phyloP scores from a whole-genome alignment of 1,140 invertebrate species.

The Ridgeia piscesae region DNA sequence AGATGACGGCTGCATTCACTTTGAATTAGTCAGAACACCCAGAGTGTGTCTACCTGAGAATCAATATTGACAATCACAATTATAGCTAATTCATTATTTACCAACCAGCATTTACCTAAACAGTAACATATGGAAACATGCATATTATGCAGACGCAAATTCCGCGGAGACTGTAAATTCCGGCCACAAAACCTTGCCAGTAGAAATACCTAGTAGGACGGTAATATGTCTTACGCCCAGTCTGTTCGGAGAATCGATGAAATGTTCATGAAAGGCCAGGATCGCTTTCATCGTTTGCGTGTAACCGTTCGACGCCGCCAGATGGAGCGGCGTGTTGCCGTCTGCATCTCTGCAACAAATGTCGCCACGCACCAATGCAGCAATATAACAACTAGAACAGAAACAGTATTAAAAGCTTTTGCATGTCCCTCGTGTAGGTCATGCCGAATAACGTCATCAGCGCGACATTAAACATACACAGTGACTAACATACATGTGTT shows the following conservation, averaged over 20 bases:
- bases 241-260: conserved; percentile 80
- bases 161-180: too few relatives aligned
- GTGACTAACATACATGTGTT: background rate
- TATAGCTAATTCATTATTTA: background rate
- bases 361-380: background rate
- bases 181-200: too few relatives aligned
- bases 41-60: background rate
- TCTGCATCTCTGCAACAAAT: conserved; percentile 69
- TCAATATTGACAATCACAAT: background rate
- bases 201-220: background rate
- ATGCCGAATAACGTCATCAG: background rate
- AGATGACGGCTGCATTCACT: background rate
- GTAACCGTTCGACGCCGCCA: conserved; percentile 80
- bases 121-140: too few relatives aligned
- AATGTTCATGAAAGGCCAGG: conserved; percentile 78
- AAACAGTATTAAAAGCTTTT: conserved; percentile 6
- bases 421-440: background rate
- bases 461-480: background rate
- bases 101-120: too few relatives aligned
- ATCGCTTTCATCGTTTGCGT: conserved; percentile 78
- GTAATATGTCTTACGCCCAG: conserved; percentile 67
- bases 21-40: background rate
- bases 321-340: conserved; percentile 79
- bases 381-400: background rate
- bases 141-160: too few relatives aligned